A percentile compares a stretch with the other conserved stretches of the same genome.
These are phyloP conservation scores for Pseudochirops cupreus DNA, from an alignment of 2,797 vertebrate species.

Conservation along the genomic window DNA sequence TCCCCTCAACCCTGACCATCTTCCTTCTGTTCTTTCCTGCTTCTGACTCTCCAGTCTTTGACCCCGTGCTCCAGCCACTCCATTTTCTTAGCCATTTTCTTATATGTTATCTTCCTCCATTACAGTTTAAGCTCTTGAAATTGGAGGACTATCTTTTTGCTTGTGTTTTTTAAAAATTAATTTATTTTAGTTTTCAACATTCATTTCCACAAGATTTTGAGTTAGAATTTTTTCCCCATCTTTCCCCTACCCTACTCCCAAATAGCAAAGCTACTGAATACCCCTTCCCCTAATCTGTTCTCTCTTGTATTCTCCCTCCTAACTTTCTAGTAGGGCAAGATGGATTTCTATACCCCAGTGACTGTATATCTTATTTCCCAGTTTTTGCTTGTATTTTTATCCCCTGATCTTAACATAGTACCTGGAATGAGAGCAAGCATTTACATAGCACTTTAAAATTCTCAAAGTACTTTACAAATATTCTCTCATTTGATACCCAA, in stretches of 20 bases:
- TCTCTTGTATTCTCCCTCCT: too few species aligned
- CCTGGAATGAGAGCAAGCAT: background rate
- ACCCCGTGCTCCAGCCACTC: background rate
- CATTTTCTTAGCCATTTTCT: background rate
- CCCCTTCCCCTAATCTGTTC: too few species aligned
- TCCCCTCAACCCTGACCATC: background rate
- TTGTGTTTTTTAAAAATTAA: too few species aligned
- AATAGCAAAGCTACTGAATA: too few species aligned
- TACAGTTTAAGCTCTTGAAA: background rate
- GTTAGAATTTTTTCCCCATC: too few species aligned
- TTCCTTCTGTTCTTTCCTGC: background rate
- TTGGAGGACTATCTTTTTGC: background rate
- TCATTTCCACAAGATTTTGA: too few species aligned
- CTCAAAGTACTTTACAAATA: background rate
- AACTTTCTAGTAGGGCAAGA: too few species aligned
- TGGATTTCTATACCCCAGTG: too few species aligned
- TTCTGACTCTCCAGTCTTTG: background rate
- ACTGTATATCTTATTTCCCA: too few species aligned
- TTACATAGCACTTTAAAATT: background rate
- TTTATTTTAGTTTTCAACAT: too few species aligned
- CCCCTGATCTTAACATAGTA: background rate
- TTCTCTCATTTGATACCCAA: background rate
- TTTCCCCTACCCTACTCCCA: too few species aligned
- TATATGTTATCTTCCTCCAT: background rate
- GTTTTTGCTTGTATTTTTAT: background rate